Base-by-base conservation (phyloP, 30 jellyfish, hydroid and myxozoan genomes). In the Hydra vulgaris region DNA sequence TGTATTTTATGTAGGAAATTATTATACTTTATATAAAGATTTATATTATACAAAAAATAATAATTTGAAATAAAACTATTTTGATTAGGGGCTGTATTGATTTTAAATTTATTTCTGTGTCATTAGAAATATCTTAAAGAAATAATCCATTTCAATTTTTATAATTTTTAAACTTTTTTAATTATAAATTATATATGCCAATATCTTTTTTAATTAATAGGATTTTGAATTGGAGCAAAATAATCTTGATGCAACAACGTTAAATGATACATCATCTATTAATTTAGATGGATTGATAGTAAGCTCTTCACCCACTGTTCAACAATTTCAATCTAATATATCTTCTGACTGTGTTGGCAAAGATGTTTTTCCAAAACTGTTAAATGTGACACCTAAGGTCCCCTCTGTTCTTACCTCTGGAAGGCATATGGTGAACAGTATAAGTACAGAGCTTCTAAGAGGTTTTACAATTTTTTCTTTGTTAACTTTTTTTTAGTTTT, bases 381-480 rank as follows among this genome's bases (percentile, higher is more conserved):
- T 12, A 3, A 40, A 40, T 81, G 72, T 86, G 70, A 70, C 89
- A 12, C 87, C 79, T 7, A 53, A 69, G 67, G 83, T 72, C 54
- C 61, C 87, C 26, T 23, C 52, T 22, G 53, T 85, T 16, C 73
- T 88, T n/a, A 20, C 86, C 19, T 20, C 88, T n/a, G 94, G 95
- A 7, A 70, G 90, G 7, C 95, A 86, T 70, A 83, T 91, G 84
- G 95, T 91, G 40, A 91, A 95, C 85, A 91, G 96, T 54, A 83
- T 91, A 7, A 91, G 89, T 8, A 54, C 96, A 0, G 98, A 91
- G 25, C 82, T 90, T 7, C 66, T 91, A 22, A 95, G 86, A 91
- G 98, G 98, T 91, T 70, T 70, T 15, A 8, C 18, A 7, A 21
- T 24, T 7, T 17, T 24, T 8, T 70, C 15, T 8, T 22, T 70